Conservation (phyloP, 2,797 vertebrate species). For the Hyperoplus immaculatus region DNA sequence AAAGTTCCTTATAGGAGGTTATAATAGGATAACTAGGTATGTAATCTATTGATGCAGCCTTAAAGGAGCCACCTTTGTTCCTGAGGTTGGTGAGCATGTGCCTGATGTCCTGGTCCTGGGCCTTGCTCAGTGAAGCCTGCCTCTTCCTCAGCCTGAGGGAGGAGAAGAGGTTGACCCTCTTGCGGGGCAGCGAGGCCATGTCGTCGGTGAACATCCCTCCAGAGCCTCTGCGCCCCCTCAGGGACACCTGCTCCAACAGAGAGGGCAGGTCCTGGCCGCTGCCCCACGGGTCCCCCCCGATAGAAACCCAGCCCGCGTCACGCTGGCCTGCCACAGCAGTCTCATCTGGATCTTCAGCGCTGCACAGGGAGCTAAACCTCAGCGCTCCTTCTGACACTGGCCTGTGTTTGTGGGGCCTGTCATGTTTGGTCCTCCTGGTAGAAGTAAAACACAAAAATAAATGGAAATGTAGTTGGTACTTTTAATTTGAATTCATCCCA, state of each 20-base stretch:
- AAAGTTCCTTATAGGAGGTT: too few relatives aligned
- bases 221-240: constrained; percentile 56
- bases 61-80: constrained; percentile 72
- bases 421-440: constrained; percentile 60
- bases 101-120: constrained; percentile 74
- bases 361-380: constrained; percentile 59
- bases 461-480: neutral
- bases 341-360: neutral
- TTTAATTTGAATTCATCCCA: neutral
- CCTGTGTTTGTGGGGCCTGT: constrained; percentile 57
- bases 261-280: constrained; percentile 74
- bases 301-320: neutral
- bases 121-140: constrained; percentile 34
- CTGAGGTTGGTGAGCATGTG: constrained; percentile 82
- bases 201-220: constrained; percentile 66
- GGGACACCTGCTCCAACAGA: constrained; percentile 80
- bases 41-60: too few relatives aligned
- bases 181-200: constrained; percentile 55
- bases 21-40: too few relatives aligned
- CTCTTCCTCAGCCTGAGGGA: constrained; percentile 84
- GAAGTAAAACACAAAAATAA: neutral
- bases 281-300: constrained; percentile 44
- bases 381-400: constrained; percentile 79
- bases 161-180: constrained; percentile 83
- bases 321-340: neutral